phyloP scores from a whole-genome alignment of 1,140 invertebrate genomes.

The Olivierus martensii region DNA sequence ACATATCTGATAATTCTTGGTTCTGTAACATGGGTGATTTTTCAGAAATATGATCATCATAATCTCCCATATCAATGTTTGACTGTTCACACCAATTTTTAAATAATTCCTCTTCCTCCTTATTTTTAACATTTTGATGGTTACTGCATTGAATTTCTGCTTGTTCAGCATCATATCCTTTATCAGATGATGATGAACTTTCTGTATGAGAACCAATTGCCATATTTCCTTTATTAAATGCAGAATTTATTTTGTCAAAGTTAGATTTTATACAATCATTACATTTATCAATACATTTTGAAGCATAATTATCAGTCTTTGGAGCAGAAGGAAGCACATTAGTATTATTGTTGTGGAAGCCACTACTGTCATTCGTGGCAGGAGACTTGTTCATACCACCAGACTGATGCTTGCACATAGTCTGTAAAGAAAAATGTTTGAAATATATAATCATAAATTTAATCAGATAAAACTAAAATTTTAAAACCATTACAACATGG shows the following conservation, averaged over 20 bases:
- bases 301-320: neutral
- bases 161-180: neutral
- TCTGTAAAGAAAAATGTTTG: constrained; percentile 2
- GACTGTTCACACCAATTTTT: too few relatives aligned
- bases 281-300: too few relatives aligned
- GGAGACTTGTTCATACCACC: constrained; percentile 15
- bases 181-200: neutral
- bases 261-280: neutral
- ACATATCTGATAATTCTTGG: too few relatives aligned
- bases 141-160: neutral
- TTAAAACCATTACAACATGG: too few relatives aligned
- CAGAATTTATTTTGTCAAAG: neutral
- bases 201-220: neutral
- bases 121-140: too few relatives aligned
- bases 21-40: too few relatives aligned
- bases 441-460: too few relatives aligned
- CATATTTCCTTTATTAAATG: neutral
- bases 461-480: too few relatives aligned
- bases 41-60: too few relatives aligned
- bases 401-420: constrained; percentile 17
- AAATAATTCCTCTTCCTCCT: too few relatives aligned
- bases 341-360: constrained; percentile 4
- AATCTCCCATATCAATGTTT: too few relatives aligned
- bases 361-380: constrained; percentile 1
- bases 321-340: constrained; percentile 5